Evolutionary conservation across 2,888 invertebrate genomes (phyloP), one percentile per base, ranked within the genome.

Genomic region (Dorcus hopei): DNA sequence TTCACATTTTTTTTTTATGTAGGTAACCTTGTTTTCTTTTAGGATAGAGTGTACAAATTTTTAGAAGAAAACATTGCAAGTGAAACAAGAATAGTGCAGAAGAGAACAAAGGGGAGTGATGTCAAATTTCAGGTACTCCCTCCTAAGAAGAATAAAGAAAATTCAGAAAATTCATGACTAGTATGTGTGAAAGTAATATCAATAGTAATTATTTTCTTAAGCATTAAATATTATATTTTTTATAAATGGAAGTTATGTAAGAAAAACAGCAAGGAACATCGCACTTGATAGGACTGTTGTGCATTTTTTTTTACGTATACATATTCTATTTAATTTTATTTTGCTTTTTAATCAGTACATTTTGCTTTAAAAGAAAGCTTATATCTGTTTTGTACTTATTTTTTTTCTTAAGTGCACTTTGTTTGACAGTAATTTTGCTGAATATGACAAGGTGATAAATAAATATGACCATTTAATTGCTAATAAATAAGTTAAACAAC

Each of bases 91-190:
- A 76, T 89, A 57, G 80, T 86, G 0, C 88, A 89, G 66, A 88
- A 87, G 71, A 80, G 85, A 48, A 74, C 71, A 6, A 88, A 87
- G 74, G 86, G 85, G 23, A 80, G 78, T 49, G 81, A 81, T 62
- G 76, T 88, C 14, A 85, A 82, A 70, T 89, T 88, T 71, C 85
- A 83, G 72, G 80, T 89, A 63, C 57, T 85, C 8, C 88, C 89
- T 2, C 74, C 75, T 8, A 78, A 77, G 62, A 72, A 70, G 54
- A 65, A 66, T 40, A 68, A 65, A 38, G 56, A 54, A 26, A 49
- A 16, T 39, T 40, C 47, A 23, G 54, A 59, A 14, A 45, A 42
- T 8, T 67, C 63, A 67, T 70, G 70, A 70, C 70, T 69, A 69
- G 62, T 54, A 50, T 2, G n/a, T 11, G 52, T 52, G 11, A 52